Conservation (phyloP, 2,113 vertebrate genomes). For the Hemicordylus capensis region DNA sequence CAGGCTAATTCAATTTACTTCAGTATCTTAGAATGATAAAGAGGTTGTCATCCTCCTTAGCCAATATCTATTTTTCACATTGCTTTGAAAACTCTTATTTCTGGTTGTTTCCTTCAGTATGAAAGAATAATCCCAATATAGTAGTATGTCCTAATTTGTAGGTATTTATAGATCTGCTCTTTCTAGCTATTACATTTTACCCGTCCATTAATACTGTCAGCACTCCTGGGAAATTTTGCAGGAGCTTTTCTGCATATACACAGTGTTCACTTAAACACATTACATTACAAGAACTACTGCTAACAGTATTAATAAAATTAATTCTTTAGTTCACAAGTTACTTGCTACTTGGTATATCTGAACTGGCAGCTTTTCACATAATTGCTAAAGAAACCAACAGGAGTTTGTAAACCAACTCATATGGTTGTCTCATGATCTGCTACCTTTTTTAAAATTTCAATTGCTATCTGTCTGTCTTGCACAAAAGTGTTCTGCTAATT, state of each 20-base stretch:
- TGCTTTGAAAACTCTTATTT: slow-evolving; percentile 24
- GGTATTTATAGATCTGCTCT: slow-evolving; percentile 39
- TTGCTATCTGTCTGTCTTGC: neutral
- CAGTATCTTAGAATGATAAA: neutral
- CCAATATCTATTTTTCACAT: neutral
- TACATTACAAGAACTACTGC: slow-evolving; percentile 1
- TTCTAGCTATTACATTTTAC: slow-evolving; percentile 40
- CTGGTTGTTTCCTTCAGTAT: slow-evolving; percentile 35
- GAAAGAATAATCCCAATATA: slow-evolving; percentile 46
- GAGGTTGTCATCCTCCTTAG: neutral
- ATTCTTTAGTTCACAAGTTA: slow-evolving; percentile 33
- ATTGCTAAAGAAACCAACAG: neutral
- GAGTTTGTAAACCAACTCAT: neutral
- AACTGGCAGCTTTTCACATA: neutral
- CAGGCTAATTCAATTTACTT: neutral
- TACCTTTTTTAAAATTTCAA: neutral
- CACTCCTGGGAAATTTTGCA: slow-evolving; percentile 26
- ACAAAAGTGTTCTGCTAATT: neutral
- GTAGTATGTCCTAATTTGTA: slow-evolving; percentile 40
- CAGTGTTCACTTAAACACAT: slow-evolving; percentile 29
- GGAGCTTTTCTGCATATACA: slow-evolving; percentile 28
- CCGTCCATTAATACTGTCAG: slow-evolving; percentile 53
- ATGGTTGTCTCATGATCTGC: neutral
- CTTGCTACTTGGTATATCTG: neutral
- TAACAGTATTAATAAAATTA: neutral